Base-by-base conservation (phyloP, 2,113 vertebrate genomes). In the Oryzias melastigma region DNA sequence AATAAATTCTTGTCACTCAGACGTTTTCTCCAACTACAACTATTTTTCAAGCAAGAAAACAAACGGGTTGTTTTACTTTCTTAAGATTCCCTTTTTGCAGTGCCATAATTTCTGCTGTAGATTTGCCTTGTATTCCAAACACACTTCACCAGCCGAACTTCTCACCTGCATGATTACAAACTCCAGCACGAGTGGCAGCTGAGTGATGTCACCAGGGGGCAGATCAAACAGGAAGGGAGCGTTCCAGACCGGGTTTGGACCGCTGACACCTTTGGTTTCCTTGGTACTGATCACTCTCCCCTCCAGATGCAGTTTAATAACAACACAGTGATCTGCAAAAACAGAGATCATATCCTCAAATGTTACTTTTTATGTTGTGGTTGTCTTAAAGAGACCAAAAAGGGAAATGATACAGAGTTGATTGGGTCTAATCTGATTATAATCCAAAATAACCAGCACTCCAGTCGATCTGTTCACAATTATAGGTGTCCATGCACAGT, bases 161-260 rank as follows among this genome's bases (percentile, higher is more conserved):
- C 74, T 49, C 78, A 93, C 94, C 91, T 95, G 93, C 93, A 92
- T 92, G 56, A 93, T 13, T 0, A 90, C 68, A 66, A 93, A 90
- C 75, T 93, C 93, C 24, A 94, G 45, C 19, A 80, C 58, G 58
- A 95, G 40, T 0, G 79, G 64, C 7, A 92, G 86, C 65, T 90
- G 66, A 55, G 77, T 73, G 77, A 92, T 81, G 78, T 93, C 90
- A 45, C 92, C 93, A 0, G 85, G 0, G 0, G 93, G 93, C 19
- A 93, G 14, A 35, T 73, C 91, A 71, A 95, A 94, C 27, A 95
- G 88, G 72, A 95, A 95, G 0, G 93, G 93, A 1, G 76, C 68
- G 4, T 95, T 95, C 94, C 94, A 94, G 51, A 93, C 68, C 0
- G 93, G 92, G 49, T 85, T 92, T 42, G 70, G 80, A 20, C 93